Evolutionary conservation across 1,140 invertebrate species (phyloP), one percentile per base, ranked within the genome.

Genomic region (Probaryconus sp.): DNA sequence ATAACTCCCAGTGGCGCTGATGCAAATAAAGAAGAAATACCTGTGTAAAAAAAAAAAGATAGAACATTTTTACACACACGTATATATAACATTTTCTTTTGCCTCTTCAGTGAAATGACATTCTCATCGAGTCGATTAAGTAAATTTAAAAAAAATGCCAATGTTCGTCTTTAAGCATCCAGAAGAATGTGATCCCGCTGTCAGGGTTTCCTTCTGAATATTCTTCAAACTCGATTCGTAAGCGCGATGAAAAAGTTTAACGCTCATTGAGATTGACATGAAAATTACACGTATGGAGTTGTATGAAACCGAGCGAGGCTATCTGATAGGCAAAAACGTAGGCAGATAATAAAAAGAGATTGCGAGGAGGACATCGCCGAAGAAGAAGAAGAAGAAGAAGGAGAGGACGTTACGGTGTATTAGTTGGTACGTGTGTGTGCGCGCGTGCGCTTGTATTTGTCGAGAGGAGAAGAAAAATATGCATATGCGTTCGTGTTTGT

Each of bases 61-160:
- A 38, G 28, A 53, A 56, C n/a, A n/a, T n/a, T n/a, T n/a, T n/a
- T n/a, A n/a, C n/a, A n/a, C n/a, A n/a, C n/a, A n/a, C n/a, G 42
- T 45, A 48, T 30, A 58, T 35, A 60, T 53, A 61, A 24, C 67
- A 43, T 28, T 35, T 13, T 17, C 67, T 70, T 61, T 70, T 70
- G 53, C 56, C 55, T n/a, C 2, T 31, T 48, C 67, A 61, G n/a
- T n/a, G n/a, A n/a, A 61, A 61, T 70, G 55, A 61, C 67, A 61
- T 70, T 70, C 67, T 70, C 48, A 70, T 70, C 67, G 48, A 47
- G 67, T 61, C 67, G 67, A 70, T 70, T 70, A 70, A 70, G 55
- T 40, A 40, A 48, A 48, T 24, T 21, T n/a, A 30, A 47, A 47
- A 60, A 60, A 60, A 24, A 14, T 17, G 17, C 16, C 28, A n/a